A percentile compares a stretch with the other conserved stretches of the same genome.
These are phyloP conservation scores for Pollenia griseotomentosa DNA, from an alignment of 2,888 invertebrate species.

Conservation along the genomic window DNA sequence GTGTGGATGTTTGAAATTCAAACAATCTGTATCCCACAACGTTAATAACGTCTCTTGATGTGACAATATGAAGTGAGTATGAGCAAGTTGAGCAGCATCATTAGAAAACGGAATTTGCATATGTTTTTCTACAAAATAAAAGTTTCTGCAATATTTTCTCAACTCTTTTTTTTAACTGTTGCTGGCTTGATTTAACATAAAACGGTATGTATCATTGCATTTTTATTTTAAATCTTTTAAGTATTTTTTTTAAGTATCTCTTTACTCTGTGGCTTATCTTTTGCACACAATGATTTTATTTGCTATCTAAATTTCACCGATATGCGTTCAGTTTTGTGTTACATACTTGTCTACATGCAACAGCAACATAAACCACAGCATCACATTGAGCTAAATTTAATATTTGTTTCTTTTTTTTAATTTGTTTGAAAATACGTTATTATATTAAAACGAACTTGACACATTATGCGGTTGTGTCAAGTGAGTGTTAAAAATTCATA, in stretches of 20 bases:
- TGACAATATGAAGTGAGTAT: slow-evolving; percentile 42
- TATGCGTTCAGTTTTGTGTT: neutral
- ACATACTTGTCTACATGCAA: neutral
- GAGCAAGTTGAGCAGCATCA: slow-evolving; percentile 1
- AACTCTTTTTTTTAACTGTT: neutral
- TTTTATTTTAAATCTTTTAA: neutral
- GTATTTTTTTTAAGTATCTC: slow-evolving; percentile 18
- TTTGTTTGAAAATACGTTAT: slow-evolving; percentile 9
- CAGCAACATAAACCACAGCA: slow-evolving; percentile 37
- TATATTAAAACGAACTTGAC: slow-evolving; percentile 74
- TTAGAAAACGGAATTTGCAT: neutral
- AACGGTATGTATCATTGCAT: no score
- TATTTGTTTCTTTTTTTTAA: slow-evolving; percentile 16
- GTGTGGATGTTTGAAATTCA: slow-evolving; percentile 18
- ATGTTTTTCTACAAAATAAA: no score
- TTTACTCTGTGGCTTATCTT: slow-evolving; percentile 35
- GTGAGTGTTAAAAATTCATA: slow-evolving; percentile 27
- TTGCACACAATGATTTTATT: slow-evolving; percentile 38
- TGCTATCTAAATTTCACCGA: slow-evolving; percentile 23
- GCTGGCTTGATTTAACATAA: no score
- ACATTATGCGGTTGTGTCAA: slow-evolving; percentile 66
- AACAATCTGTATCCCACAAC: slow-evolving; percentile 14
- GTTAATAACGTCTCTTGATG: slow-evolving; percentile 32
- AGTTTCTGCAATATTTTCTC: no score
- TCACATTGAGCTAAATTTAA: slow-evolving; percentile 30